Evolutionary conservation across 2,797 vertebrate species (phyloP).

Genomic region (Salarias fasciatus): DNA sequence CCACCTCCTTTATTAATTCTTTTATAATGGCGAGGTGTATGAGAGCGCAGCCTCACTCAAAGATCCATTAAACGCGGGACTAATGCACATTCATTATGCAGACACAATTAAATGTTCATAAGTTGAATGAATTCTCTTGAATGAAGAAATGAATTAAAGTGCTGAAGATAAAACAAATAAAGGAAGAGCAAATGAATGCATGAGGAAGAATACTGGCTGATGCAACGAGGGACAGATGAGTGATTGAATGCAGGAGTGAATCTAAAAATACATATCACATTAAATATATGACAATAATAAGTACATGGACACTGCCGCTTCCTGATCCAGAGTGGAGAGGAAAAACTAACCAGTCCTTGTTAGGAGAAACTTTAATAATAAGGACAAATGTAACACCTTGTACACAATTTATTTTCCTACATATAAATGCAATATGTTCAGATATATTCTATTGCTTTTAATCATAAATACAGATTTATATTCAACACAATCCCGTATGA

Average conservation of each 20-base stretch:
- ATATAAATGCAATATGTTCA: too few species aligned
- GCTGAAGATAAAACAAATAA: background rate
- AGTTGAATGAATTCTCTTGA: constrained; percentile 6
- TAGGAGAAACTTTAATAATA: too few species aligned
- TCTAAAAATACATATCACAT: background rate
- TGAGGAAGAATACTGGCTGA: background rate
- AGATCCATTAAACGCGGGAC: constrained; percentile 14
- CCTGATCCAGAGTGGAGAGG: too few species aligned
- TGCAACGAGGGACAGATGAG: background rate
- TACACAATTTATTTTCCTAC: too few species aligned
- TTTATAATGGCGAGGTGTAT: background rate
- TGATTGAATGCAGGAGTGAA: background rate
- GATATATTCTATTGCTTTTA: too few species aligned
- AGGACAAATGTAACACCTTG: too few species aligned
- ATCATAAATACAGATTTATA: too few species aligned
- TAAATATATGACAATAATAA: too few species aligned
- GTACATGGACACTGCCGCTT: too few species aligned
- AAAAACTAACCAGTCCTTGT: too few species aligned
- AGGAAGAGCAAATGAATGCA: background rate
- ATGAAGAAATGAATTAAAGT: constrained; percentile 9
- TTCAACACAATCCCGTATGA: too few species aligned
- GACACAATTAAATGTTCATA: constrained; percentile 26
- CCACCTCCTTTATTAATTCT: constrained; percentile 1
- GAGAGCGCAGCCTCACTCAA: background rate
- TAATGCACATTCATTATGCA: constrained; percentile 25